Conservation (phyloP, 2,113 vertebrate species). For the Malurus alboscapulatus region DNA sequence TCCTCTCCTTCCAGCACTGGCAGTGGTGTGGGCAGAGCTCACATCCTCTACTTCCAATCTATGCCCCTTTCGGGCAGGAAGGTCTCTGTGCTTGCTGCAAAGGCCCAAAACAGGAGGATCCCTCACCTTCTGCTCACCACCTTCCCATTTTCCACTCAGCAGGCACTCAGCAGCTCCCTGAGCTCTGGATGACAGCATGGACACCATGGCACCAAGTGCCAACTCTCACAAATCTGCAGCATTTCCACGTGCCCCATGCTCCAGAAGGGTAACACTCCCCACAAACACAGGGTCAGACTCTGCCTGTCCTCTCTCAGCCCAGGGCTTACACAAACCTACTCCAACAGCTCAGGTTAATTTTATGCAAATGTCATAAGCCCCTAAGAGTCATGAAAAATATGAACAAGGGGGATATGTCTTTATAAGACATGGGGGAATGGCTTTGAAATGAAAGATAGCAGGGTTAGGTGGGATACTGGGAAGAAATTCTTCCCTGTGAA, state of each 20-base stretch:
- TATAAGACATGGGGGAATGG: not conserved
- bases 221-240: fast-evolving
- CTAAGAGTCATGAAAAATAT: not conserved
- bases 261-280: fast-evolving
- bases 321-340: not conserved
- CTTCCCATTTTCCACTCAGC: not conserved
- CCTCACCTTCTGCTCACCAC: not conserved
- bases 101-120: not conserved
- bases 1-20: not conserved
- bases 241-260: fast-evolving
- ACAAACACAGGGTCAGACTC: not conserved
- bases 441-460: not conserved
- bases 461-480: not conserved
- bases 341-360: not conserved
- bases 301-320: not conserved
- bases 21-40: not conserved
- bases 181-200: not conserved
- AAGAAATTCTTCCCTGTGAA: not conserved
- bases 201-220: fast-evolving
- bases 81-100: not conserved
- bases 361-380: not conserved
- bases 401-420: not conserved
- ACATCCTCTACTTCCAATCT: not conserved
- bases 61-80: not conserved
- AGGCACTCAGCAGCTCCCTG: not conserved